Evolutionary conservation across 2,888 invertebrate species (phyloP).

Genomic region (Hybos culiciformis): DNA sequence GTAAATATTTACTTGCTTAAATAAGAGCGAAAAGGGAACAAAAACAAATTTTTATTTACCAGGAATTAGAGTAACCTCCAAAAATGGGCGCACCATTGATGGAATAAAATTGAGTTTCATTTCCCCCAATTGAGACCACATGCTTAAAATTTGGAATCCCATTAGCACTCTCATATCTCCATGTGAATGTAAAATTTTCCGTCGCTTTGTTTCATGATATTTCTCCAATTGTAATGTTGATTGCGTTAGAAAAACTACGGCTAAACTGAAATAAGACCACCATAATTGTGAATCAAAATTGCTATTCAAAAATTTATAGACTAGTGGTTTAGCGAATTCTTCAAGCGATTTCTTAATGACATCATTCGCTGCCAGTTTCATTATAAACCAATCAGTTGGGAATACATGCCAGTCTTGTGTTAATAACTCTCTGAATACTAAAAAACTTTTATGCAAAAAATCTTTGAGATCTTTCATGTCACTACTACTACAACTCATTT

Average conservation of each 20-base stretch:
- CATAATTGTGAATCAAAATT: constrained; percentile 65
- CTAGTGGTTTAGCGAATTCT: constrained; percentile 76
- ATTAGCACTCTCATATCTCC: constrained; percentile 86
- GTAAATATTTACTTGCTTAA: no score
- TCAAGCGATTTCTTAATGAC: constrained; percentile 72
- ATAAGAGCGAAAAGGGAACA: no score
- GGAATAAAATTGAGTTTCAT: constrained; percentile 83
- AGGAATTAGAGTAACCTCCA: constrained; percentile 87
- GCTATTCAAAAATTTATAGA: constrained; percentile 64
- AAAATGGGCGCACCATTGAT: constrained; percentile 82
- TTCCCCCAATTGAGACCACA: constrained; percentile 82
- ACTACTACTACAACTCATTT: constrained; percentile 36
- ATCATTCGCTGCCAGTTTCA: constrained; percentile 77
- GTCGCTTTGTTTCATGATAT: constrained; percentile 65
- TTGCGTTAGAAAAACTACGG: constrained; percentile 69
- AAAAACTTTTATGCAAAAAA: constrained; percentile 67
- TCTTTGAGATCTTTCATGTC: constrained; percentile 74
- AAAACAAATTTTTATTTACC: no score
- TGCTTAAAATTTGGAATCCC: constrained; percentile 80
- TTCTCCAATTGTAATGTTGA: constrained; percentile 66
- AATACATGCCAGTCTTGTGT: constrained; percentile 42
- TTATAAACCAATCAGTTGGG: constrained; percentile 80
- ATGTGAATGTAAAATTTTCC: constrained; percentile 64
- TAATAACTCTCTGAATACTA: constrained; percentile 37
- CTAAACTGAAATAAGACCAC: constrained; percentile 65